Evolutionary conservation across 2,113 vertebrate genomes (phyloP).

Genomic region (Hymenochirus boettgeri): DNA sequence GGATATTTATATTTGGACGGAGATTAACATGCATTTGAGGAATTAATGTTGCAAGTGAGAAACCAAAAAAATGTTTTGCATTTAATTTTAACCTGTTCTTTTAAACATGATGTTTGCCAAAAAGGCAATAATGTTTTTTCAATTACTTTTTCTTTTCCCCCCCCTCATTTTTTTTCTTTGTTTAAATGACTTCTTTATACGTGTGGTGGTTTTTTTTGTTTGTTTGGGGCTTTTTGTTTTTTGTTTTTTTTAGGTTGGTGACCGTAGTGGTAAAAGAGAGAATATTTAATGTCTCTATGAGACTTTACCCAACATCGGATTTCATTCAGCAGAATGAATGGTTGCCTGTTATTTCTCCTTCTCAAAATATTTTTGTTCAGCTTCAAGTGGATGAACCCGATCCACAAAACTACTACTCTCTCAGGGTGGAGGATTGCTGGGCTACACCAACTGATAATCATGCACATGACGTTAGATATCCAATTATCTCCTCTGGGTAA

Average conservation of each 20-base stretch:
- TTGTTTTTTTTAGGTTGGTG: slow-evolving; percentile 50
- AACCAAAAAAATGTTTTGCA: too few relatives aligned
- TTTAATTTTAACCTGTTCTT: too few relatives aligned
- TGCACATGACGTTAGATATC: slow-evolving; percentile 1
- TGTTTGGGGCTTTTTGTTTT: too few relatives aligned
- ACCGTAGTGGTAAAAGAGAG: slow-evolving; percentile 52
- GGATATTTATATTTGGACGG: too few relatives aligned
- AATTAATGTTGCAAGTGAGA: too few relatives aligned
- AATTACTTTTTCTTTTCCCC: too few relatives aligned
- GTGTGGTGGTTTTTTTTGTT: too few relatives aligned
- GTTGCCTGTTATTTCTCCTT: accelerated
- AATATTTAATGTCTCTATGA: slow-evolving; percentile 52
- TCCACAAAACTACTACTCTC: slow-evolving; percentile 49
- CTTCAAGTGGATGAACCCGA: slow-evolving; percentile 52
- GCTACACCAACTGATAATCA: slow-evolving; percentile 34
- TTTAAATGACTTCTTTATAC: too few relatives aligned
- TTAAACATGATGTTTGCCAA: too few relatives aligned
- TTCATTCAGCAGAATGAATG: slow-evolving; percentile 46
- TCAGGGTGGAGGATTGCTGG: slow-evolving; percentile 55
- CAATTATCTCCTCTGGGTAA: slow-evolving; percentile 55
- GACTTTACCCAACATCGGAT: slow-evolving; percentile 43
- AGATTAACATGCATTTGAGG: too few relatives aligned
- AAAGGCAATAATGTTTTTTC: too few relatives aligned
- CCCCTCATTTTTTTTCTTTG: too few relatives aligned
- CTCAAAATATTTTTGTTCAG: slow-evolving; percentile 42